These are phyloP conservation scores for Drosophila auraria DNA, from an alignment of 1,140 invertebrate genomes.

Conservation along the genomic window DNA sequence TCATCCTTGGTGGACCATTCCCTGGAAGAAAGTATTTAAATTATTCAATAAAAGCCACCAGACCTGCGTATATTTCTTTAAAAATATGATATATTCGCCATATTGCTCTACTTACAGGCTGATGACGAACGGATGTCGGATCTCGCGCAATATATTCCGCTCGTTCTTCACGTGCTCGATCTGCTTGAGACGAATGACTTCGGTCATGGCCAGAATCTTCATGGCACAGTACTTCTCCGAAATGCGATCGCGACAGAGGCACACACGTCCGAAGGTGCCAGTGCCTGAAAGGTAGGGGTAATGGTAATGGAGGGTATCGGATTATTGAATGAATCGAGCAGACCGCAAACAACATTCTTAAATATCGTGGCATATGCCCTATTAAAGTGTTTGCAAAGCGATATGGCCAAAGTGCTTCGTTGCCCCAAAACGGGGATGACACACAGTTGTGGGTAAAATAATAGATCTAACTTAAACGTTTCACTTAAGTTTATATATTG, in stretches of 20 bases:
- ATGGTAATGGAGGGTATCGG: conserved; percentile 31
- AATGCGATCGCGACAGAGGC: conserved; percentile 92
- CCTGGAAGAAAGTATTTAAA: conserved; percentile 86
- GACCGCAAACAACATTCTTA: conserved; percentile 46
- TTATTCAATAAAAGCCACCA: not conserved
- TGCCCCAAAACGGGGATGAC: conserved; percentile 2
- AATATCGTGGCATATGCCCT: conserved; percentile 51
- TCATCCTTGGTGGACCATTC: conserved; percentile 95
- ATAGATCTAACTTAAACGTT: not conserved
- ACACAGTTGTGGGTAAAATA: not conserved
- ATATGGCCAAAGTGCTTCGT: conserved; percentile 50
- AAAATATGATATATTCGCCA: not conserved
- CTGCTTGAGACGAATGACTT: conserved; percentile 96
- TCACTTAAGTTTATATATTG: not conserved
- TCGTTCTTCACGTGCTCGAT: conserved; percentile 98
- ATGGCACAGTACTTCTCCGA: conserved; percentile 93
- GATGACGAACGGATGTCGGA: conserved; percentile 97
- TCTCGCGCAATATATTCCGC: conserved; percentile 94
- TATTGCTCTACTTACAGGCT: conserved; percentile 92
- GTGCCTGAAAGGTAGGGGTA: conserved; percentile 90
- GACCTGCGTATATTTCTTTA: not conserved
- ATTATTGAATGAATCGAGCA: conserved; percentile 34
- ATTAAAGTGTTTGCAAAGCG: conserved; percentile 61
- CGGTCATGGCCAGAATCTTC: conserved; percentile 96
- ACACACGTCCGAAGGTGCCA: conserved; percentile 96